Conservation (phyloP, 2,113 vertebrate genomes). For the Apodemus speciosus region DNA sequence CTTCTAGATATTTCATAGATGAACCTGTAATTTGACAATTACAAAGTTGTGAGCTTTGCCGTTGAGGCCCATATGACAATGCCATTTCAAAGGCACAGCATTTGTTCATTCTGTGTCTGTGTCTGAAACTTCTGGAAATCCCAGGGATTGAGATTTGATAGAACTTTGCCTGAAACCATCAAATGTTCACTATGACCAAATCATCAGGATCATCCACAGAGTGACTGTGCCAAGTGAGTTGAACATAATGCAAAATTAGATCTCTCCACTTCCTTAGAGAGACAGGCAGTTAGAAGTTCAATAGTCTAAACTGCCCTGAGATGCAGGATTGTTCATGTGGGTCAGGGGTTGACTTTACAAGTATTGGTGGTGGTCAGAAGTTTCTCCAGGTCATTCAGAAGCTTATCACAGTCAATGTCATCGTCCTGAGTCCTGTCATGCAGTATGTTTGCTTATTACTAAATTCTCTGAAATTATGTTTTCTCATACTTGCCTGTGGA, state of each 20-base stretch:
- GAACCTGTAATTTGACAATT: slow-evolving; percentile 66
- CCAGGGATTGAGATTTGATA: neutral
- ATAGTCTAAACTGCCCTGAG: neutral
- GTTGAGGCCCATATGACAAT: neutral
- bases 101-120: neutral
- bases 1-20: slow-evolving; percentile 71
- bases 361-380: neutral
- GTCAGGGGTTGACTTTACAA: neutral
- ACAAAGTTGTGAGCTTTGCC: neutral
- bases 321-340: neutral
- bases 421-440: neutral
- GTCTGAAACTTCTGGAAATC: slow-evolving; percentile 8
- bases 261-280: neutral
- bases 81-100: neutral
- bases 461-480: neutral
- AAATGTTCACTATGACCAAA: neutral
- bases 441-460: neutral
- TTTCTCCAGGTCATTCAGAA: neutral
- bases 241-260: neutral
- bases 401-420: neutral
- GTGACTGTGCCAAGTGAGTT: neutral
- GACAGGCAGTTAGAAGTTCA: neutral
- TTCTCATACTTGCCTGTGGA: neutral
- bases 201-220: neutral
- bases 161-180: neutral